A percentile compares a stretch with the other conserved stretches of the same genome.
These are phyloP conservation scores for Drosophila arizonae DNA, from an alignment of 1,140 invertebrate genomes.

Conservation along the genomic window DNA sequence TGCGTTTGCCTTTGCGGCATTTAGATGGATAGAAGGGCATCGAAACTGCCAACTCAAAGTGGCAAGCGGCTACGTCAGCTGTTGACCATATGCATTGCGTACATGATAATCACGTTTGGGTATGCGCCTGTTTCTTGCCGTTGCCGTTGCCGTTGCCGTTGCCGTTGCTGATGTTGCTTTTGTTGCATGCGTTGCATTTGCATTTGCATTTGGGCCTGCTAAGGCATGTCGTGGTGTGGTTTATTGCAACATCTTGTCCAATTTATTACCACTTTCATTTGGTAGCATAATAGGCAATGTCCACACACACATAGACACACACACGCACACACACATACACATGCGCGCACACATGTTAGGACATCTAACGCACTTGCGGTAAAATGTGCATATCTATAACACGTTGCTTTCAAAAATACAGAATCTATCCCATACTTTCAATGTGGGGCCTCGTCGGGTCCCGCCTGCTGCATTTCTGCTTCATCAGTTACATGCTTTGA, in stretches of 20 bases:
- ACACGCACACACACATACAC: conserved; percentile 28
- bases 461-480: conserved; percentile 70
- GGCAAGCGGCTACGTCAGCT: conserved; percentile 62
- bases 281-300: conserved; percentile 78
- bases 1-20: conserved; percentile 5
- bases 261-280: conserved; percentile 83
- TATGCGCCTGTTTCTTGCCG: conserved; percentile 34
- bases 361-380: conserved; percentile 49
- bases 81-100: conserved; percentile 68
- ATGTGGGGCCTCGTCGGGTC: conserved; percentile 7
- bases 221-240: conserved; percentile 73
- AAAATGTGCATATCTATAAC: conserved; percentile 68
- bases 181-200: conserved; percentile 65
- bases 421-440: conserved; percentile 34
- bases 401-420: conserved; percentile 76
- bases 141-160: conserved; percentile 25
- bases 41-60: conserved; percentile 29
- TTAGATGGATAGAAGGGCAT: conserved; percentile 25
- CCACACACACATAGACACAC: conserved; percentile 29
- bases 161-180: conserved; percentile 24
- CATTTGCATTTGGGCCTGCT: conserved; percentile 46
- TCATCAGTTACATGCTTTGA: conserved; percentile 82
- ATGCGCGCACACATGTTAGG: conserved; percentile 1
- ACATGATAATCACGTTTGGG: conserved; percentile 71
- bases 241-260: conserved; percentile 82